Evolutionary conservation across 2,113 vertebrate species (phyloP).

Genomic region (Pagrus major): DNA sequence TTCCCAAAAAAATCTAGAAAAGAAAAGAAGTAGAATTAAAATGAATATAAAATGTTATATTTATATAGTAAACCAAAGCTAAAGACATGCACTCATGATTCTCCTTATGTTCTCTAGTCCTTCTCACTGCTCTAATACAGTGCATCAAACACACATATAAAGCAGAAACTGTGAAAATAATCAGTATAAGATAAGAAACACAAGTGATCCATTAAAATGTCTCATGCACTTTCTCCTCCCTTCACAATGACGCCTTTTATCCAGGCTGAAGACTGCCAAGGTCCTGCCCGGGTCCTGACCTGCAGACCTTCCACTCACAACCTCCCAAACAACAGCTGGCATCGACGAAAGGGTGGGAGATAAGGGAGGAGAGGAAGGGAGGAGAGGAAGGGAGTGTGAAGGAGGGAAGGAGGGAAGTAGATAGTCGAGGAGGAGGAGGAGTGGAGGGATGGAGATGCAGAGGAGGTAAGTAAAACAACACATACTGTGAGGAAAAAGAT

Average conservation of each 20-base stretch:
- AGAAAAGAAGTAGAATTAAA: too few relatives aligned
- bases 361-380: constrained; percentile 42
- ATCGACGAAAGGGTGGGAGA: constrained; percentile 58
- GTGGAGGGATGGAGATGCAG: not conserved
- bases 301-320: constrained; percentile 57
- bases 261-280: constrained; percentile 32
- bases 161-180: too few relatives aligned
- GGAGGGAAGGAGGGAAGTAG: constrained; percentile 22
- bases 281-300: constrained; percentile 73
- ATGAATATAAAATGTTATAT: too few relatives aligned
- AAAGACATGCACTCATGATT: too few relatives aligned
- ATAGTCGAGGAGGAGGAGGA: constrained; percentile 31
- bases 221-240: constrained; percentile 26
- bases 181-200: not conserved
- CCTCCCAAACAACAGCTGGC: constrained; percentile 84
- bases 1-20: too few relatives aligned
- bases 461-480: too few relatives aligned
- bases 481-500: too few relatives aligned
- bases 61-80: too few relatives aligned
- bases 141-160: too few relatives aligned
- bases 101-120: too few relatives aligned
- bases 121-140: too few relatives aligned
- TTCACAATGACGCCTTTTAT: constrained; percentile 60
- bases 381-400: constrained; percentile 39
- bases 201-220: too few relatives aligned